Percentiles rank a stretch among this genome's conserved stretches.
phyloP scores from a whole-genome alignment of 2,113 vertebrate genomes.

The Anas platyrhynchos region DNA sequence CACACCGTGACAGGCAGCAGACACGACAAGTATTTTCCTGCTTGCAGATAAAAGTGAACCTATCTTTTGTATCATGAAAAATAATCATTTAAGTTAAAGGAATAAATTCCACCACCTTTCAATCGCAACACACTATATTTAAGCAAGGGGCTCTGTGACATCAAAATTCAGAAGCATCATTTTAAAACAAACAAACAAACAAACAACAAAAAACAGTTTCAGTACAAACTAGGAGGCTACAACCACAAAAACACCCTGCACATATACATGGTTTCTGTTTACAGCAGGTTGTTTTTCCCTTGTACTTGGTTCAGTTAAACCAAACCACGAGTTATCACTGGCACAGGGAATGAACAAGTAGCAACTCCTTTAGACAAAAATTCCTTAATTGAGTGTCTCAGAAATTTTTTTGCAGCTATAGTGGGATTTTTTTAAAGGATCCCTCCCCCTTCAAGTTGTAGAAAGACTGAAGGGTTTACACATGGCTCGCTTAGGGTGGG shows the following conservation, averaged over 20 bases:
- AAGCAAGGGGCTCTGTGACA: neutral
- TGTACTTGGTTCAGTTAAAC: neutral
- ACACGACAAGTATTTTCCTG: neutral
- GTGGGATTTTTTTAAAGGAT: neutral
- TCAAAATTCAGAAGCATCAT: neutral
- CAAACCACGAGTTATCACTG: neutral
- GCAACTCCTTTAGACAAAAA: neutral
- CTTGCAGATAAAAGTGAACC: neutral
- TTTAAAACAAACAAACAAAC: neutral
- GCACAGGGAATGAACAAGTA: neutral
- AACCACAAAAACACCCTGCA: neutral
- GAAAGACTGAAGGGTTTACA: neutral
- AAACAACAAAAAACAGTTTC: neutral
- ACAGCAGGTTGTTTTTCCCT: neutral
- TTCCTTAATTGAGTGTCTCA: neutral
- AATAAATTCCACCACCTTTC: neutral
- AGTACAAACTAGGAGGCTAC: neutral
- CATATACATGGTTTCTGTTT: fast-evolving
- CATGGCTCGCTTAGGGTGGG: fast-evolving
- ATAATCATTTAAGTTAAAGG: neutral
- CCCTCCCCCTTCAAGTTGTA: neutral
- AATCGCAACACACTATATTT: neutral
- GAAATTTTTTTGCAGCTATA: neutral
- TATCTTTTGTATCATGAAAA: neutral
- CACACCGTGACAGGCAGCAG: neutral